phyloP scores from a whole-genome alignment of 2,113 vertebrate species.

The Acrocephalus kingi region DNA sequence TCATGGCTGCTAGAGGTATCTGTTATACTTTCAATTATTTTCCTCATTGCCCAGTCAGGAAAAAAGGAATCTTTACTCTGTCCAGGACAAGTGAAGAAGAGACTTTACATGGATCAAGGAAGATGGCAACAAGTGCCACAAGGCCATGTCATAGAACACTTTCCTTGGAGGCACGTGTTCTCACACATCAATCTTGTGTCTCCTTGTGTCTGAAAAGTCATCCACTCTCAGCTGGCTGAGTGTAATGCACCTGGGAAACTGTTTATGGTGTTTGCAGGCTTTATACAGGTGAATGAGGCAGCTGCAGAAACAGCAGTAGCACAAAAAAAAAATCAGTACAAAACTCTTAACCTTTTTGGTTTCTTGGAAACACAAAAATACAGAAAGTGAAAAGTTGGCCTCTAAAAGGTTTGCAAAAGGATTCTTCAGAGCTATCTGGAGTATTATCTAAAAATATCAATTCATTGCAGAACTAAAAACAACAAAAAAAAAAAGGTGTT shows the following conservation, averaged over 20 bases:
- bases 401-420: background rate
- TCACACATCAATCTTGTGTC: background rate
- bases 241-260: background rate
- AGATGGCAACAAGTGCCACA: background rate
- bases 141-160: fast-evolving
- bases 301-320: background rate
- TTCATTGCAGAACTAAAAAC: background rate
- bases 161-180: background rate
- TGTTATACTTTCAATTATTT: background rate
- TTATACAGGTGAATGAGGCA: background rate
- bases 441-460: background rate
- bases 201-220: background rate
- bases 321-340: background rate
- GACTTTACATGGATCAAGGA: background rate
- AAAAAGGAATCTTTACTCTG: background rate
- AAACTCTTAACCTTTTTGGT: background rate
- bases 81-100: background rate
- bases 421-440: background rate
- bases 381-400: background rate
- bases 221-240: background rate
- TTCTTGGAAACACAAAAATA: background rate
- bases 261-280: background rate
- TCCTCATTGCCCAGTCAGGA: background rate
- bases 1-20: background rate
- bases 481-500: background rate